These are phyloP conservation scores for Folsomia candida DNA, from an alignment of 2,888 invertebrate genomes.

Conservation along the genomic window DNA sequence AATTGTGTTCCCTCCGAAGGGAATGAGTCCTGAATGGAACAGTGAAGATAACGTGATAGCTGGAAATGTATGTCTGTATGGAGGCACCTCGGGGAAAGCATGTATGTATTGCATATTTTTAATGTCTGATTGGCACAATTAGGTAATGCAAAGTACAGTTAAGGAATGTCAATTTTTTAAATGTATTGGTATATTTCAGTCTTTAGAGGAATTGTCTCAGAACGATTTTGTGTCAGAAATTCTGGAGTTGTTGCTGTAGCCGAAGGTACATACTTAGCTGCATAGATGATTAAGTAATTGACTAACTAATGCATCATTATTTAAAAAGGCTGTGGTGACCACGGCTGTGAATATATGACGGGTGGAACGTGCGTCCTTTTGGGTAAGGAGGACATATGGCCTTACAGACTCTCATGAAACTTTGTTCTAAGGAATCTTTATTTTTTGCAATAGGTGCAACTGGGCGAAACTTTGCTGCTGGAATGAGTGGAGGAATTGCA, in stretches of 20 bases:
- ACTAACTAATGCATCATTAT: too few relatives aligned
- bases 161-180: too few relatives aligned
- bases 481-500: constrained; percentile 97
- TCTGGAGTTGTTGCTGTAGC: constrained; percentile 93
- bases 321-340: constrained; percentile 95
- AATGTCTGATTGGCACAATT: too few relatives aligned
- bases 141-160: too few relatives aligned
- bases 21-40: constrained; percentile 69
- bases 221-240: constrained; percentile 97
- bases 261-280: too few relatives aligned
- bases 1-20: constrained; percentile 86
- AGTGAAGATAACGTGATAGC: constrained; percentile 95
- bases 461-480: constrained; percentile 97
- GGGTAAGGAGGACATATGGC: too few relatives aligned
- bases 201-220: constrained; percentile 94
- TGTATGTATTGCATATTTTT: too few relatives aligned
- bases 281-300: too few relatives aligned
- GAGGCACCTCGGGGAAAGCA: constrained; percentile 90
- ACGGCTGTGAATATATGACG: constrained; percentile 99
- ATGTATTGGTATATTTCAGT: too few relatives aligned
- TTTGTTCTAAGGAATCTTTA: too few relatives aligned
- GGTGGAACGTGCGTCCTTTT: constrained; percentile 87
- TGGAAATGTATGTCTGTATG: constrained; percentile 96
- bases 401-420: too few relatives aligned
- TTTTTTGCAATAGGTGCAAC: too few relatives aligned